Percentiles rank a stretch among this genome's conserved stretches.
These are phyloP conservation scores for Paragorgia papillata DNA, from an alignment of 92 coral and sea anemone genomes.

Conservation along the genomic window DNA sequence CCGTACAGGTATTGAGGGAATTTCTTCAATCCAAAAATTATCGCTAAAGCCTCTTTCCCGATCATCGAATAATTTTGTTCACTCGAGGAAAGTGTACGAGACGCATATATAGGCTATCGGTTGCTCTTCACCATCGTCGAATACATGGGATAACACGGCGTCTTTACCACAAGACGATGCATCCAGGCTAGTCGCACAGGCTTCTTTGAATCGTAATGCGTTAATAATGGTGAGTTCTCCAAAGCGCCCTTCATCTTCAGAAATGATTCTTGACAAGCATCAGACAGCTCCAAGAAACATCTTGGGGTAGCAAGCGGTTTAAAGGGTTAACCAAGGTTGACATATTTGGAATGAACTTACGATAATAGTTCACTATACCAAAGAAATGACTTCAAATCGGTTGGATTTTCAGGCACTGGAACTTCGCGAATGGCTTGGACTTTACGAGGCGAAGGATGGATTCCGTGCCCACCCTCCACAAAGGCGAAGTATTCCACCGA, in stretches of 20 bases:
- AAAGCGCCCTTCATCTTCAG: constrained; percentile 31
- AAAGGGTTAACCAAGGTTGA: constrained; percentile 40
- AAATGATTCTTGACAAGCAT: constrained; percentile 50
- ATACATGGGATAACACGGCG: constrained; percentile 47
- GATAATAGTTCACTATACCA: constrained; percentile 42
- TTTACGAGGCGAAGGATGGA: constrained; percentile 48
- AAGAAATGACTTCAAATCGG: constrained; percentile 30
- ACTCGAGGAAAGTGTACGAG: constrained; percentile 46
- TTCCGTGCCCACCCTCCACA: constrained; percentile 37
- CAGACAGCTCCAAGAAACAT: constrained; percentile 42
- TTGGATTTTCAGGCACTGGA: constrained; percentile 39
- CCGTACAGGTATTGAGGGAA: constrained; percentile 59
- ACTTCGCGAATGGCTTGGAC: constrained; percentile 47
- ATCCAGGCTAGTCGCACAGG: constrained; percentile 54
- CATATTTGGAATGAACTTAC: constrained; percentile 47
- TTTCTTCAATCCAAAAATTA: constrained; percentile 57
- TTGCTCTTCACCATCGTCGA: constrained; percentile 47
- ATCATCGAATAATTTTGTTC: constrained; percentile 43
- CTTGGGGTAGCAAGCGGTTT: constrained; percentile 41
- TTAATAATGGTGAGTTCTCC: constrained; percentile 29
- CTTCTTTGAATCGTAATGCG: constrained; percentile 52
- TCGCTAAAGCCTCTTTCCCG: constrained; percentile 58
- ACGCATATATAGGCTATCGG: constrained; percentile 48
- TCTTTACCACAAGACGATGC: constrained; percentile 49
- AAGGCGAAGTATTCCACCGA: constrained; percentile 48